Conservation (phyloP, 1,140 invertebrate species). For the Drosophila suzukii region DNA sequence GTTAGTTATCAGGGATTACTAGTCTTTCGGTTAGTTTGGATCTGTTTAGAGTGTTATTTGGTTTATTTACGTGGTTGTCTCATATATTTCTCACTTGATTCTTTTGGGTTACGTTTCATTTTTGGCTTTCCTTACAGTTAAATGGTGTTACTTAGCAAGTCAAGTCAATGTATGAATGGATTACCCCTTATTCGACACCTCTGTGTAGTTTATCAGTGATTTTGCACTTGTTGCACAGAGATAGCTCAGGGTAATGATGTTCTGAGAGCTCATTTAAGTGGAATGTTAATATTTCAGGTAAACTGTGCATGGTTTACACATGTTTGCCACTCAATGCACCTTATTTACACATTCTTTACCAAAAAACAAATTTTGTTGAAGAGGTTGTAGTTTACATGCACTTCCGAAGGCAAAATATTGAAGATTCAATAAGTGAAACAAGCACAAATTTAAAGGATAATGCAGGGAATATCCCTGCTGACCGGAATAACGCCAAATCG, state of each 20-base stretch:
- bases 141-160: too few relatives aligned
- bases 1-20: conserved; percentile 4
- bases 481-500: not conserved
- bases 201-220: too few relatives aligned
- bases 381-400: not conserved
- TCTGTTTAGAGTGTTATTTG: too few relatives aligned
- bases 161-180: too few relatives aligned
- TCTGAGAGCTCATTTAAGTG: not conserved
- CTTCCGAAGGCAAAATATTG: not conserved
- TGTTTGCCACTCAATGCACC: not conserved
- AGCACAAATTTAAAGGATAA: too few relatives aligned
- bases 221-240: not conserved
- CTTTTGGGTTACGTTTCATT: not conserved
- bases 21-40: not conserved
- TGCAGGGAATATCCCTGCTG: not conserved
- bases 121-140: not conserved
- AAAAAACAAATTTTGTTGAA: too few relatives aligned
- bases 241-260: not conserved
- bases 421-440: not conserved
- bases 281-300: not conserved
- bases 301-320: not conserved
- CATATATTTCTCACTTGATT: not conserved
- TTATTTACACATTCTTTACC: not conserved
- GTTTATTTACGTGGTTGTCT: not conserved
- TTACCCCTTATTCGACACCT: too few relatives aligned